Percentiles rank a stretch among this genome's conserved stretches.
Evolutionary conservation across 2,888 invertebrate genomes (phyloP).

Genomic region (Deilephila elpenor): DNA sequence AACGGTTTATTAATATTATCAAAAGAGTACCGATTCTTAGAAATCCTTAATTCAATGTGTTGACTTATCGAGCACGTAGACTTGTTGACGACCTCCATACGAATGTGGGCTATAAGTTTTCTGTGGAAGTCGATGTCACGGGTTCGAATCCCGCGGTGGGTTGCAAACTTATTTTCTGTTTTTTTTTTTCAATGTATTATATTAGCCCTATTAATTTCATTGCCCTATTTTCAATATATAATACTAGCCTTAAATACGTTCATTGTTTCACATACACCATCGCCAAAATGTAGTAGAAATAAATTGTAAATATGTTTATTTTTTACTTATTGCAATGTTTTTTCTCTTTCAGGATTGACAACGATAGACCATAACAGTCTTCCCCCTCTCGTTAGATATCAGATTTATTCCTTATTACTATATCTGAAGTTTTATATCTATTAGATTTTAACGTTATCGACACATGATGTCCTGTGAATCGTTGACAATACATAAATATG

Average conservation of each 20-base stretch:
- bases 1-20: constrained; percentile 23
- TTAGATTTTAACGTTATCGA: constrained; percentile 68
- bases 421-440: constrained; percentile 79
- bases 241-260: no score
- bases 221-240: no score
- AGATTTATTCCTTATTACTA: constrained; percentile 80
- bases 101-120: neutral
- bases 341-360: constrained; percentile 69
- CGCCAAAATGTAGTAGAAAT: no score
- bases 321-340: constrained; percentile 24
- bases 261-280: no score
- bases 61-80: constrained; percentile 17
- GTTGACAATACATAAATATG: constrained; percentile 80
- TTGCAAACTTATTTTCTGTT: neutral
- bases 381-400: constrained; percentile 79
- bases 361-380: constrained; percentile 82
- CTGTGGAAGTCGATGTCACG: neutral
- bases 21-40: constrained; percentile 1
- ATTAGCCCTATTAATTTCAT: no score
- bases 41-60: constrained; percentile 21
- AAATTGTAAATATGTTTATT: neutral
- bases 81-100: constrained; percentile 18
- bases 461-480: constrained; percentile 73
- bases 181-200: no score
- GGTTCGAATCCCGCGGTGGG: neutral